Percentiles rank a stretch among this genome's conserved stretches.
Evolutionary conservation across 2,797 vertebrate species (phyloP).

Genomic region (Chrysocyon brachyurus): DNA sequence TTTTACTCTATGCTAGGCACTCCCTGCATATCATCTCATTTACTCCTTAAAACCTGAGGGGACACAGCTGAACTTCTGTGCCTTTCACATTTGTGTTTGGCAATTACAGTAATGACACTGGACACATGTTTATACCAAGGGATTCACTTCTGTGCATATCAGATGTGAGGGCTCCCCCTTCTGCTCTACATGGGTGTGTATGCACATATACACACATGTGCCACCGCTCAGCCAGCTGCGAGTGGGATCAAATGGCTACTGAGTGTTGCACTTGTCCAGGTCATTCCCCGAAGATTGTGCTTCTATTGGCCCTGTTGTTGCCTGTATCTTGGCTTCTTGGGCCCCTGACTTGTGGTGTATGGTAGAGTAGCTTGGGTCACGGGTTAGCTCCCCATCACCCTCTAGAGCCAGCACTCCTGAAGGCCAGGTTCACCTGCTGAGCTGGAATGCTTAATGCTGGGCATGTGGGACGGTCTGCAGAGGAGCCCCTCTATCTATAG

Average conservation of each 20-base stretch:
- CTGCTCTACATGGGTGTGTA: background rate
- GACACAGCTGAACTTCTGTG: background rate
- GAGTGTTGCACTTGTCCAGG: background rate
- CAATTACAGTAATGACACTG: background rate
- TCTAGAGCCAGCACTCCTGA: constrained; percentile 14
- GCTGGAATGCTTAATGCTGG: background rate
- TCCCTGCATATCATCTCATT: background rate
- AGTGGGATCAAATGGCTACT: background rate
- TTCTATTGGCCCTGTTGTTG: background rate
- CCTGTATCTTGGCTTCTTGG: background rate
- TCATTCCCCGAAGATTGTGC: background rate
- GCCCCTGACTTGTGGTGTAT: background rate
- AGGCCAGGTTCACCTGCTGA: constrained; percentile 1
- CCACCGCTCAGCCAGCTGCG: background rate
- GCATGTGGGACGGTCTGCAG: background rate
- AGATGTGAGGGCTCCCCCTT: background rate
- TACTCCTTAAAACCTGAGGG: background rate
- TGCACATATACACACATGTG: background rate
- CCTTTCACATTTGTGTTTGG: background rate
- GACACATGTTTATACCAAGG: background rate
- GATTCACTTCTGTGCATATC: background rate
- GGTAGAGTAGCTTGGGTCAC: background rate
- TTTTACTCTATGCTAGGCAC: constrained; percentile 23
- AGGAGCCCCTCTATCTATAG: background rate
- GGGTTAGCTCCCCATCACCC: background rate